Conservation (phyloP, 92 coral and sea anemone genomes). For the Epizoanthus fatuus region DNA sequence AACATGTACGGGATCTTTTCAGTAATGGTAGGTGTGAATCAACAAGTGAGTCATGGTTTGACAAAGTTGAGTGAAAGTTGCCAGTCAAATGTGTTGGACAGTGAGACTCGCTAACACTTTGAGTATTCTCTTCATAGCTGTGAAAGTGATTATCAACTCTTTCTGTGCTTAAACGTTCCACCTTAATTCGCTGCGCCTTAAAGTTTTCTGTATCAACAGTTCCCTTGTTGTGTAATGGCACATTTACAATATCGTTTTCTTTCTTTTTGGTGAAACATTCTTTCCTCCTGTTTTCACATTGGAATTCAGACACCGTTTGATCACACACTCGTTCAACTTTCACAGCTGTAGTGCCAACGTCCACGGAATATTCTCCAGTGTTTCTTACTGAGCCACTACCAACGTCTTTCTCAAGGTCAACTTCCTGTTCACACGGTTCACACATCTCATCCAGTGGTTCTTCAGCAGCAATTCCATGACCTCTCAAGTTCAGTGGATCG, state of each 20-base stretch:
- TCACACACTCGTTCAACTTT: background rate
- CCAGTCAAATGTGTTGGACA: too few species aligned
- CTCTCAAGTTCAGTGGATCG: constrained; percentile 1
- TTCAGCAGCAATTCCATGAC: too few species aligned
- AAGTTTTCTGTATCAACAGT: background rate
- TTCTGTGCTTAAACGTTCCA: constrained; percentile 4
- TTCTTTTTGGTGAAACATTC: background rate
- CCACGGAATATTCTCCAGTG: background rate
- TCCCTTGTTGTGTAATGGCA: background rate
- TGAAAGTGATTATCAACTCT: background rate
- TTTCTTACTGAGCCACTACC: background rate
- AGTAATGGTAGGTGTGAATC: background rate
- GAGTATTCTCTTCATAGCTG: background rate
- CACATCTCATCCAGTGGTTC: background rate
- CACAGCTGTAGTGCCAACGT: background rate
- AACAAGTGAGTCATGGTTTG: background rate
- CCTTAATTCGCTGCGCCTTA: background rate
- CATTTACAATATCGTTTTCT: background rate
- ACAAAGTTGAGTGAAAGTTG: background rate
- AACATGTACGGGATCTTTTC: background rate
- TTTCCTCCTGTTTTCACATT: background rate
- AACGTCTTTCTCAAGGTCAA: too few species aligned
- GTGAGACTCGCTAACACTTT: background rate
- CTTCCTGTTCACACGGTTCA: background rate
- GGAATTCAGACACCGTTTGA: background rate